Base-by-base conservation (phyloP, 2,888 invertebrate genomes). In the Aproaerema taeniolella region DNA sequence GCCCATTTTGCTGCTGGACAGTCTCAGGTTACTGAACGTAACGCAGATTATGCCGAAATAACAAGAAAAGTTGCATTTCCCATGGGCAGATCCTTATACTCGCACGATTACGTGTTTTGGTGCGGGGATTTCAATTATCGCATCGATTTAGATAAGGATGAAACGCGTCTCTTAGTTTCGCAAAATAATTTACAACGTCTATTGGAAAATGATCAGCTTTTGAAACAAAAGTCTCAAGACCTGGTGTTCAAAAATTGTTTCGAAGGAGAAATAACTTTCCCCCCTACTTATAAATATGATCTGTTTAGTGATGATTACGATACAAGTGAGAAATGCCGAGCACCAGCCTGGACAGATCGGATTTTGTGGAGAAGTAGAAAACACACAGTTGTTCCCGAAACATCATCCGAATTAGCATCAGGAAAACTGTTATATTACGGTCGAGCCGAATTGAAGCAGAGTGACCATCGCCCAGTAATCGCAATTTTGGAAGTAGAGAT, bases 1-100 rank as follows among this genome's bases (percentile, higher is more conserved):
- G 97, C 98, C 20, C 99, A 99, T 85, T 98, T 99, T 81, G 98
- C 99, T 43, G 99, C 99, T 35, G 99, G 99, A 0, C 99, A 99
- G 69, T 95, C 96, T 1, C 98, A 99, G 85, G 93, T 97, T 9
- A 89, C 89, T 43, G 99, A 99, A 67, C 89, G 99, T 41, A 99
- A 99, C 81, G 96, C 95, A 5, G 99, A 99, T 80, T 99, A 96
- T 71, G 92, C 94, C 14, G 98, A 99, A 86, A 98, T 99, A 42
- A 95, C 95, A 0, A 89, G 95, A 55, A 98, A 97, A 87, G 88
- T 96, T 41, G 90, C 92, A 6, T 96, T 96, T 68, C 96, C 96
- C 1, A 95, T 96, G 95, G 97, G 96, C 7, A 89, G 97, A 44
- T 94, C 95, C 0, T 82, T 99, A 4, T 95, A 95, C 71, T 95